Conservation (phyloP, 37 sponge, comb jelly and placozoan genomes). For the Amphimedon queenslandica region DNA sequence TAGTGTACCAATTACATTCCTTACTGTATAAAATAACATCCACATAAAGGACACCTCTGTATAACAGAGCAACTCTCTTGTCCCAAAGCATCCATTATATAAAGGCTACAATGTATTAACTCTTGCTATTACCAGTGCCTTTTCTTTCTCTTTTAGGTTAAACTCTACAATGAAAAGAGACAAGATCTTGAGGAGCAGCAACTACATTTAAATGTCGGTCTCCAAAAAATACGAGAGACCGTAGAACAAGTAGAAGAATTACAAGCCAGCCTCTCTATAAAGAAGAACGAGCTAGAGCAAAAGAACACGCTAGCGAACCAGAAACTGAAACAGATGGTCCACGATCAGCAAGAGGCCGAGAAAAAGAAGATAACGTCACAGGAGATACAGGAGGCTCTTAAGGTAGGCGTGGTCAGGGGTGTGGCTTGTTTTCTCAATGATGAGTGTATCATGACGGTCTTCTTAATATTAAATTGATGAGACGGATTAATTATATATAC, state of each 20-base stretch:
- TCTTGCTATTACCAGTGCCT: slow-evolving; percentile 26
- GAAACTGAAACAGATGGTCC: slow-evolving; percentile 94
- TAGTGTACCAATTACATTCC: too few relatives aligned
- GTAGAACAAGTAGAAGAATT: slow-evolving; percentile 97
- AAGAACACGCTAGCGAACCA: slow-evolving; percentile 95
- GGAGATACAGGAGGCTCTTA: slow-evolving; percentile 75
- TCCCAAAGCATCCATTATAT: too few relatives aligned
- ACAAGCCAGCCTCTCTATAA: slow-evolving; percentile 84
- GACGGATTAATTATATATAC: too few relatives aligned
- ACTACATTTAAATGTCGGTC: slow-evolving; percentile 94
- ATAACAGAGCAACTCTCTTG: too few relatives aligned
- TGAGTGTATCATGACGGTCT: too few relatives aligned
- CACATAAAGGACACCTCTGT: too few relatives aligned
- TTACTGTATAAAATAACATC: too few relatives aligned
- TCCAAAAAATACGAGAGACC: slow-evolving; percentile 93
- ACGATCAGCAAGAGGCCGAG: slow-evolving; percentile 94
- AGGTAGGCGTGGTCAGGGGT: too few relatives aligned
- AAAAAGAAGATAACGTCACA: slow-evolving; percentile 81
- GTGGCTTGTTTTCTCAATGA: too few relatives aligned
- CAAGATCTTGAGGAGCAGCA: slow-evolving; percentile 96
- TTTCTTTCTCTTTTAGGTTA: slow-evolving; percentile 36
- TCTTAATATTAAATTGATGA: too few relatives aligned
- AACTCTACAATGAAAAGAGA: slow-evolving; percentile 90
- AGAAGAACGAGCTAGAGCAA: slow-evolving; percentile 92
- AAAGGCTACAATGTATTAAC: slow-evolving; percentile 38